Evolutionary conservation across 2,888 invertebrate species (phyloP).

Genomic region (Nematopogon swammerdamellus): DNA sequence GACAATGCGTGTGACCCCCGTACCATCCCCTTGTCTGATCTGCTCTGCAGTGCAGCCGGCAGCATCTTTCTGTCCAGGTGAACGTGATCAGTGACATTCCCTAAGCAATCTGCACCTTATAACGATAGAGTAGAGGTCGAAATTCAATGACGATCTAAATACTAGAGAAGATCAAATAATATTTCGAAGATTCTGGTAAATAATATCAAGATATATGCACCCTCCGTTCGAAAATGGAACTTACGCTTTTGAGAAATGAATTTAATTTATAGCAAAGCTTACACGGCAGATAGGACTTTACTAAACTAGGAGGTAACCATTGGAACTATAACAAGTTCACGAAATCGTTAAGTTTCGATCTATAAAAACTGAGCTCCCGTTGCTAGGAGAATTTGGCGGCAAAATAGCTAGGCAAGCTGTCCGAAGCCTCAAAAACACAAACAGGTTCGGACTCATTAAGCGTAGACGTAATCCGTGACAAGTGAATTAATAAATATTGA

Average conservation of each 20-base stretch:
- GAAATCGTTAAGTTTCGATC: background rate
- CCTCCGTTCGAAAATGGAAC: too few relatives aligned
- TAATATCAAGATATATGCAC: background rate
- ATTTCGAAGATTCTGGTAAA: background rate
- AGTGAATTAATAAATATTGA: constrained; percentile 1
- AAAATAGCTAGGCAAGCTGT: constrained; percentile 11
- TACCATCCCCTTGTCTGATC: too few relatives aligned
- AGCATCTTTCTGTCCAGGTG: background rate
- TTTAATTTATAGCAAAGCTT: background rate
- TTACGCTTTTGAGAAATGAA: too few relatives aligned
- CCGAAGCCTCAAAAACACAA: background rate
- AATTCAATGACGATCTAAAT: constrained; percentile 16
- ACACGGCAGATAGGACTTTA: background rate
- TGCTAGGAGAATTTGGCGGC: constrained; percentile 14
- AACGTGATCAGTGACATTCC: constrained; percentile 7
- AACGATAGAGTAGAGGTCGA: constrained; percentile 7
- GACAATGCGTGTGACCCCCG: background rate
- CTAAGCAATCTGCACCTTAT: constrained; percentile 19
- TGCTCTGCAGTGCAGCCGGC: constrained; percentile 11
- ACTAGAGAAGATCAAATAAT: constrained; percentile 13
- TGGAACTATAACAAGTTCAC: background rate
- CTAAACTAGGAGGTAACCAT: background rate
- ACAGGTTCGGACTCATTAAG: background rate
- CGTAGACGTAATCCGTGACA: background rate
- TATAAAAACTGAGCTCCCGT: constrained; percentile 11